These are phyloP conservation scores for Hymenochirus boettgeri DNA, from an alignment of 2,113 vertebrate species.

Conservation along the genomic window DNA sequence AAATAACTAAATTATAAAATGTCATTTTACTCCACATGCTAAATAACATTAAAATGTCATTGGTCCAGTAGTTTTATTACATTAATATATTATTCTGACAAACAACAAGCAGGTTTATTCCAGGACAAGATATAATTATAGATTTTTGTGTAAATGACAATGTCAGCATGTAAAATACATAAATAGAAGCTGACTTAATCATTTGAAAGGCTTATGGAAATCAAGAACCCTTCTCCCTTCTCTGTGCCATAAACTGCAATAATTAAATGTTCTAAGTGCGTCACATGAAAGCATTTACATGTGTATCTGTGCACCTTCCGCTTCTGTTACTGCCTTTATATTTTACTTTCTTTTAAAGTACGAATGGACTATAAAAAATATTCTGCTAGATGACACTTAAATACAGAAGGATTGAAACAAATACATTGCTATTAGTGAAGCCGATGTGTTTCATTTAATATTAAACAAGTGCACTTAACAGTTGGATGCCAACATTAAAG, in stretches of 20 bases:
- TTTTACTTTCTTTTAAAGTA: background rate
- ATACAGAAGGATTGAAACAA: too few species aligned
- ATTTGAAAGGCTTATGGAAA: background rate
- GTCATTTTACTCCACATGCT: too few species aligned
- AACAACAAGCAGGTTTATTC: background rate
- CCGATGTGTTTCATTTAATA: too few species aligned
- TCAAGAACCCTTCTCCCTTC: background rate
- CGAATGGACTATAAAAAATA: background rate
- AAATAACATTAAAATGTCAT: too few species aligned
- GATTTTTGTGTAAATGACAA: background rate
- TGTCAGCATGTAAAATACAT: background rate
- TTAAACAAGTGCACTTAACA: too few species aligned
- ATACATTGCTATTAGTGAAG: too few species aligned
- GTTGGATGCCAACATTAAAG: too few species aligned
- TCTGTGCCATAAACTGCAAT: conserved; percentile 29
- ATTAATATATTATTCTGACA: background rate
- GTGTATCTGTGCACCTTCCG: background rate
- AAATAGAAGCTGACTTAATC: background rate
- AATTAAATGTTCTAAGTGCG: conserved; percentile 20
- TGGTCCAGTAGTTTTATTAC: too few species aligned
- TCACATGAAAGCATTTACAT: conserved; percentile 31
- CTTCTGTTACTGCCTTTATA: background rate
- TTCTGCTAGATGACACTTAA: too few species aligned
- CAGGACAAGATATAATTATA: background rate
- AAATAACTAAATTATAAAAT: too few species aligned